Conservation (phyloP, 2,113 vertebrate species). For the Donacobius atricapilla region DNA sequence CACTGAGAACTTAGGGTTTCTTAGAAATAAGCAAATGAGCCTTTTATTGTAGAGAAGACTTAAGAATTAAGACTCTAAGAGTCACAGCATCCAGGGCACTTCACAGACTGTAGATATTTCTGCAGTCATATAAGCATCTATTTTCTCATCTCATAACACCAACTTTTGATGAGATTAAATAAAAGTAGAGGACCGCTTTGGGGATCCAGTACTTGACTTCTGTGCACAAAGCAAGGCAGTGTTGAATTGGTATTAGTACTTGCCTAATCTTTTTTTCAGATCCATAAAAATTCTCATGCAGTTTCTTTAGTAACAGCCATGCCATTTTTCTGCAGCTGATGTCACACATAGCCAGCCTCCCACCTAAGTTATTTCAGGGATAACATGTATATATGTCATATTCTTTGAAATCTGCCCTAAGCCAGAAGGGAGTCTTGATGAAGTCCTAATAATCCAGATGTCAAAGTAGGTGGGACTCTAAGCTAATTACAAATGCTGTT, state of each 20-base stretch:
- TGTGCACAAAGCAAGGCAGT: neutral
- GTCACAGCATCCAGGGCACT: neutral
- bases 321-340: neutral
- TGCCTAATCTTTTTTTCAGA: neutral
- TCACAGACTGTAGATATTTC: neutral
- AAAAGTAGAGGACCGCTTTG: neutral
- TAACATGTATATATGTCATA: rapidly evolving
- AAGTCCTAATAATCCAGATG: neutral
- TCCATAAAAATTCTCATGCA: neutral
- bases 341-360: neutral
- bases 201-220: neutral
- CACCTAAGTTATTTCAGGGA: neutral
- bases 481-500: neutral
- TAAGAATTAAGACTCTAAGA: neutral
- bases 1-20: neutral
- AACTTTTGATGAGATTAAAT: neutral
- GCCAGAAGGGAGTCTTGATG: neutral
- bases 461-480: neutral
- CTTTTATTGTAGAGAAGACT: neutral
- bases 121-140: neutral
- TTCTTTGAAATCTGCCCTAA: neutral
- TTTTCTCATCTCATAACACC: neutral
- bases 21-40: neutral
- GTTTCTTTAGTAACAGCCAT: neutral
- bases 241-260: neutral